A percentile compares a stretch with the other conserved stretches of the same genome.
phyloP scores from a whole-genome alignment of 2,888 invertebrate genomes.

The Lasioglossum figueresi region DNA sequence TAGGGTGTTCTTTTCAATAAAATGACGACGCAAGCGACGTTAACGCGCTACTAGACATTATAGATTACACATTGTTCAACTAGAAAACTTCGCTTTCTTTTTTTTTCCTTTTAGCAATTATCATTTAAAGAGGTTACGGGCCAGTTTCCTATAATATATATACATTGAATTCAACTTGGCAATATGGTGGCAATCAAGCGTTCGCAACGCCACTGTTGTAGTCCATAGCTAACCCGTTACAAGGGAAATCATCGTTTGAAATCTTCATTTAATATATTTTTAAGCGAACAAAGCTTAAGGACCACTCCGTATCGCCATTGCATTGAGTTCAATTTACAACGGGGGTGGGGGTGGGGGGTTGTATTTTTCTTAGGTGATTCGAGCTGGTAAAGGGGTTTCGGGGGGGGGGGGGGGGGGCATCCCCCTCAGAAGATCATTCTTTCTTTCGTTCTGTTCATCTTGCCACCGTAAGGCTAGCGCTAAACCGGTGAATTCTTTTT shows the following conservation, averaged over 20 bases:
- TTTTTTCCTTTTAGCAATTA: slow-evolving; percentile 57
- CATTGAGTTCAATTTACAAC: slow-evolving; percentile 75
- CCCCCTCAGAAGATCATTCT: slow-evolving; percentile 73
- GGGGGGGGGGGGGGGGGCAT: slow-evolving; percentile 66
- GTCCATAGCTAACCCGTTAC: slow-evolving; percentile 34
- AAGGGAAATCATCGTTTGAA: slow-evolving; percentile 31
- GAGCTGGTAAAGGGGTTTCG: not conserved
- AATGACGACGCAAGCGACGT: slow-evolving; percentile 77
- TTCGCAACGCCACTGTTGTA: slow-evolving; percentile 54
- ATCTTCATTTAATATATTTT: slow-evolving; percentile 25
- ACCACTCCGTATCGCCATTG: slow-evolving; percentile 56
- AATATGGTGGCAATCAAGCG: slow-evolving; percentile 68
- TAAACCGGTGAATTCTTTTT: slow-evolving; percentile 49
- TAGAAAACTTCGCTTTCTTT: slow-evolving; percentile 58
- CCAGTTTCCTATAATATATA: slow-evolving; percentile 72
- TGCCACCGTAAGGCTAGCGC: slow-evolving; percentile 49
- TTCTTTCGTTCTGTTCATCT: slow-evolving; percentile 30
- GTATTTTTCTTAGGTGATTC: not conserved
- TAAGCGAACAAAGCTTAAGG: slow-evolving; percentile 60
- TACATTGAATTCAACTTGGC: slow-evolving; percentile 75
- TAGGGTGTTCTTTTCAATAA: slow-evolving; percentile 59
- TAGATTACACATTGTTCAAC: slow-evolving; percentile 68
- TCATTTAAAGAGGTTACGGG: slow-evolving; percentile 66
- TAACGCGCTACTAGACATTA: slow-evolving; percentile 74
- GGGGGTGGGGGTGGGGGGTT: not conserved